A percentile compares a stretch with the other conserved stretches of the same genome.
Evolutionary conservation across 2,113 vertebrate genomes (phyloP).

Genomic region (Poeciliopsis turrubarensis): DNA sequence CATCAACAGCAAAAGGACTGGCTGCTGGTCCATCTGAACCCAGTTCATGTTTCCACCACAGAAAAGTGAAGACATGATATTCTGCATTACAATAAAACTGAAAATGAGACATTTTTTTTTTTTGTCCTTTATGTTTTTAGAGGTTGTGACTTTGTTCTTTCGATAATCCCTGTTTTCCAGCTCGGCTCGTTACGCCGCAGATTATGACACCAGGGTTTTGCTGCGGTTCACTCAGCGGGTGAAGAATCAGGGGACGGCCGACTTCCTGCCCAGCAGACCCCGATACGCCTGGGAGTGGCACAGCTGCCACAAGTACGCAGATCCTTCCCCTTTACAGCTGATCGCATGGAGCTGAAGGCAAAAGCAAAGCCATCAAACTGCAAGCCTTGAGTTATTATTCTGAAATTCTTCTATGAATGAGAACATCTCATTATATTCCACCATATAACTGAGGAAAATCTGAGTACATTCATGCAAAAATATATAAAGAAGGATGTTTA

Average conservation of each 20-base stretch:
- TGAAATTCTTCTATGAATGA: background rate
- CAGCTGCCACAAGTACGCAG: slow-evolving; percentile 94
- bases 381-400: background rate
- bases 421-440: background rate
- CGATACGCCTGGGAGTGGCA: slow-evolving; percentile 98
- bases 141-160: background rate
- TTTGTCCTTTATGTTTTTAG: background rate
- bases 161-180: slow-evolving; percentile 65
- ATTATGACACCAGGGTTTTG: slow-evolving; percentile 93
- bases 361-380: background rate
- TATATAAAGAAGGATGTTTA: no score
- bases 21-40: no score
- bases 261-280: slow-evolving; percentile 93
- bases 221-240: slow-evolving; percentile 94
- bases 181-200: slow-evolving; percentile 83
- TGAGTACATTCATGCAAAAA: no score
- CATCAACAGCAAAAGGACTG: no score
- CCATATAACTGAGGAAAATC: background rate
- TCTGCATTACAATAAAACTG: no score
- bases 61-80: no score
- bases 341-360: background rate
- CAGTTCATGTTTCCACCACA: no score
- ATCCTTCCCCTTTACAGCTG: background rate
- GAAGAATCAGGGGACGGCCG: slow-evolving; percentile 96
- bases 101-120: no score